Evolutionary conservation across 2,113 vertebrate genomes (phyloP), one percentile per base, ranked within the genome.

Genomic region (Psephotus haematonotus): DNA sequence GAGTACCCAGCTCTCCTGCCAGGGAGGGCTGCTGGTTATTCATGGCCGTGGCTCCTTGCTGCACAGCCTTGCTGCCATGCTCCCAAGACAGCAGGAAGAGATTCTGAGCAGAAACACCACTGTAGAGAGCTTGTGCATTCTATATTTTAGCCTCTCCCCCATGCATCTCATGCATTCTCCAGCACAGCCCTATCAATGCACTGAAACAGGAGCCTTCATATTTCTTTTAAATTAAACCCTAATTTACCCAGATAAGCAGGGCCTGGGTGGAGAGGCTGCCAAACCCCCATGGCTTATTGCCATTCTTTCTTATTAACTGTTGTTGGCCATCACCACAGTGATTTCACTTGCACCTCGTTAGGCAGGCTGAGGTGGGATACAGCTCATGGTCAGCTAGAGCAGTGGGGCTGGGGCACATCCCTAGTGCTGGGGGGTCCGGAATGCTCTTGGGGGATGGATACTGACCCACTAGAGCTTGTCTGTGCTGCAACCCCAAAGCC

Each of bases 131-230:
- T 55, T 22, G 37, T 33, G 39, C 9, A 0, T 74, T 43, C 39
- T 17, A 7, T 65, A 27, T 62, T 81, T 88, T 35, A 46, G 24
- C 29, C 17, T 70, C 14, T 59, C 31, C 39, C 19, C 62, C 10
- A 0, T 0, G 2, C 2, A 1, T 17, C 25, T 74, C 3, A 0
- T 18, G 20, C 43, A 10, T 24, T 68, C 39, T 35, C 52, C 35
- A 70, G 19, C 71, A 78, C 44, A 76, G 9, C 62, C 31, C 43
- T 47, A 11, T 25, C 68, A 31, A 46, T n/a, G 25, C 3, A 1
- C 49, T 59, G 44, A 44, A 76, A 27, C 1, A 6, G 44, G 17
- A 76, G 15, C 29, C 79, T 77, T 79, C 59, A 13, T 60, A 14
- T 13, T 46, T 63, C 65, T 87, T 78, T 77, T 81, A 68, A 83